These are phyloP conservation scores for Saguinus midas DNA, from an alignment of 2,113 vertebrate species.

Conservation along the genomic window DNA sequence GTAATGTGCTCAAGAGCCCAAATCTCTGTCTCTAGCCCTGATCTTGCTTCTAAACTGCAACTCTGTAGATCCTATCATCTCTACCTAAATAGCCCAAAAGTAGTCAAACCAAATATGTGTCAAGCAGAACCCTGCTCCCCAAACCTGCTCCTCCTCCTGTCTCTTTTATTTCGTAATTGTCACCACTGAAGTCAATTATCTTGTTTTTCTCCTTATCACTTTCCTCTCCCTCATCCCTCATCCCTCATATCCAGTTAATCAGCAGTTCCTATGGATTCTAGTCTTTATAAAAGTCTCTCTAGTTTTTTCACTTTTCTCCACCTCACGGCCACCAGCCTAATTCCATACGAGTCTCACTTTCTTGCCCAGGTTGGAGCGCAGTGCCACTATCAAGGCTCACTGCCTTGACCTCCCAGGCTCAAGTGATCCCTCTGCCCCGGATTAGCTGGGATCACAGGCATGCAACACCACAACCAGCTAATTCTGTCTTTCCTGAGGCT, in stretches of 20 bases:
- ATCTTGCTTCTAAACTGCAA: not conserved
- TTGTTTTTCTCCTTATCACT: not conserved
- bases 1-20: not conserved
- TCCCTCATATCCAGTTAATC: not conserved
- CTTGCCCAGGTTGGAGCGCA: no score
- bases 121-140: not conserved
- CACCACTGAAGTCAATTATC: not conserved
- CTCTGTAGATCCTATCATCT: not conserved
- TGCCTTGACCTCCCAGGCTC: no score
- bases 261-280: not conserved
- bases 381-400: no score
- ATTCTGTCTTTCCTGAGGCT: not conserved
- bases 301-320: not conserved
- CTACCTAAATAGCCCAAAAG: not conserved
- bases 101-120: not conserved
- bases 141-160: not conserved
- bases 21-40: not conserved
- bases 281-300: not conserved
- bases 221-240: not conserved
- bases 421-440: no score
- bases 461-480: no score
- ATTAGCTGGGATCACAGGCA: not conserved
- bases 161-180: not conserved
- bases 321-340: not conserved
- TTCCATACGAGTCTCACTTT: not conserved